Conservation (phyloP, 2,888 invertebrate species). For the Patella depressa region DNA sequence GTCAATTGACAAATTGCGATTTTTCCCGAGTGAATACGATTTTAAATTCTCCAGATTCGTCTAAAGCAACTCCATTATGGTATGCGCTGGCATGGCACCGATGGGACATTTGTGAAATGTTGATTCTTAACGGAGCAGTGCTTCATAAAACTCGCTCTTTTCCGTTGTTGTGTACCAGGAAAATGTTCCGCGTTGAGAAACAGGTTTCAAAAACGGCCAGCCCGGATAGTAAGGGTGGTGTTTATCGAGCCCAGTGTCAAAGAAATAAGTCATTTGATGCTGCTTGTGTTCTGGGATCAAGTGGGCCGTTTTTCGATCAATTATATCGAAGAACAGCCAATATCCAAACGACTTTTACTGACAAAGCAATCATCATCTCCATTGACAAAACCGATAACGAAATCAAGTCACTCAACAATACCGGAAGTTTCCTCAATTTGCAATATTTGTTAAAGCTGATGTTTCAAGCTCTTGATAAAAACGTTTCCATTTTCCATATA, state of each 20-base stretch:
- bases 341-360: background rate
- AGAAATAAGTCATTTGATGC: background rate
- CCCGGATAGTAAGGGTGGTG: background rate
- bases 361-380: background rate
- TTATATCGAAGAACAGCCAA: background rate
- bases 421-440: too few species aligned
- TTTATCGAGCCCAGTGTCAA: background rate
- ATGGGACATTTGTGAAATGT: slow-evolving; percentile 36
- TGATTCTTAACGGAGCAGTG: slow-evolving; percentile 32
- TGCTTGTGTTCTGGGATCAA: background rate
- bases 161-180: background rate
- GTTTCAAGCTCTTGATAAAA: background rate
- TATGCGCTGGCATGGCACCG: slow-evolving; percentile 38
- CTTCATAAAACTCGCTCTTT: background rate
- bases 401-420: background rate
- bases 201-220: background rate
- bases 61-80: slow-evolving; percentile 37
- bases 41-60: slow-evolving; percentile 25
- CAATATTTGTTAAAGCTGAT: background rate
- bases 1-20: background rate
- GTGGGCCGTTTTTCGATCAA: background rate
- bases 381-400: background rate
- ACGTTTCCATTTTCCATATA: background rate
- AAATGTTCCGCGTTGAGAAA: background rate
- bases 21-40: slow-evolving; percentile 10